These are phyloP conservation scores for Lutjanus argentimaculatus DNA, from an alignment of 2,797 vertebrate species.

Conservation along the genomic window DNA sequence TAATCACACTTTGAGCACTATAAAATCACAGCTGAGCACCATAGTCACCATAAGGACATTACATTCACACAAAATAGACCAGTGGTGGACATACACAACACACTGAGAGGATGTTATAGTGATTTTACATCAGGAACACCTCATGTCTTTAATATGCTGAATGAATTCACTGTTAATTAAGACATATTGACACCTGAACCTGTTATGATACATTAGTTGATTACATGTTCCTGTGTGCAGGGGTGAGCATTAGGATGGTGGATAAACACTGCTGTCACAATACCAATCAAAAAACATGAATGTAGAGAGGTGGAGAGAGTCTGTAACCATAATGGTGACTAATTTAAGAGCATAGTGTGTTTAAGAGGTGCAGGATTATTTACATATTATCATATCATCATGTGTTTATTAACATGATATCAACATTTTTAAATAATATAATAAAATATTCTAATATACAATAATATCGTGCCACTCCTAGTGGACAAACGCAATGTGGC, in stretches of 20 bases:
- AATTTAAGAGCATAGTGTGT: no score
- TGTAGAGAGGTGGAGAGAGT: no score
- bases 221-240: constrained; percentile 14
- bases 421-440: no score
- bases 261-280: background rate
- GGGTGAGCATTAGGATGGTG: background rate
- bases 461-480: no score
- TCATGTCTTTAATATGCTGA: no score
- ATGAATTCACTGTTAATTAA: no score
- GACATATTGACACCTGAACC: background rate
- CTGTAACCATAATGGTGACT: no score
- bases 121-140: background rate
- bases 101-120: background rate
- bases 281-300: no score
- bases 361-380: no score
- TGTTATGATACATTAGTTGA: constrained; percentile 4
- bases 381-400: no score
- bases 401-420: no score
- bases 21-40: constrained; percentile 2
- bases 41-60: background rate
- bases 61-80: background rate
- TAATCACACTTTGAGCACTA: background rate
- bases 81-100: background rate
- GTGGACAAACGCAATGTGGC: background rate
- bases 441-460: no score